A percentile compares a stretch with the other conserved stretches of the same genome.
Conservation (phyloP, 2,888 invertebrate species). For the Actias luna region DNA sequence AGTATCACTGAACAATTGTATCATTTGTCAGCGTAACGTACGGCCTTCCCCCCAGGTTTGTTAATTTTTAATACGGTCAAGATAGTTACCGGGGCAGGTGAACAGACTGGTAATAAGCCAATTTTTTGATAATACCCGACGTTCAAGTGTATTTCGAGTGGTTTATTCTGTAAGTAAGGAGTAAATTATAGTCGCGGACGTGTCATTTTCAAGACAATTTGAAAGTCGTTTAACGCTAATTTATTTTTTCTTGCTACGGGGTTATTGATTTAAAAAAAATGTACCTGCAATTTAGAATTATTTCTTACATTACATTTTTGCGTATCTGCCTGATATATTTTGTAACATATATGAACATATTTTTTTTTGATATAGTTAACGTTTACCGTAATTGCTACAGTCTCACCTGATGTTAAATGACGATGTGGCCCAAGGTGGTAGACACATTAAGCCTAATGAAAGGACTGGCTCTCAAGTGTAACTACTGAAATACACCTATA, state of each 20-base stretch:
- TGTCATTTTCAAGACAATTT: conserved; percentile 74
- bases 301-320: too few species aligned
- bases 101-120: conserved; percentile 77
- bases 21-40: conserved; percentile 63
- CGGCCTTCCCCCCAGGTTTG: conserved; percentile 56
- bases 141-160: conserved; percentile 50
- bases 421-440: too few species aligned
- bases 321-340: too few species aligned
- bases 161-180: conserved; percentile 56
- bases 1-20: conserved; percentile 56
- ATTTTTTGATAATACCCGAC: conserved; percentile 74
- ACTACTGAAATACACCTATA: too few species aligned
- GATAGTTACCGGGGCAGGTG: conserved; percentile 60
- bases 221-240: conserved; percentile 67
- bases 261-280: conserved; percentile 41
- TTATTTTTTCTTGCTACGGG: conserved; percentile 63
- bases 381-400: too few species aligned
- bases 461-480: too few species aligned
- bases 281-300: background rate
- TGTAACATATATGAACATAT: too few species aligned
- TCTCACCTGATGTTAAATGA: too few species aligned
- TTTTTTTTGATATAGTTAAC: too few species aligned
- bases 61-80: conserved; percentile 79
- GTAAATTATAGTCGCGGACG: conserved; percentile 64
- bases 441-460: too few species aligned